Evolutionary conservation across 2,797 vertebrate genomes (phyloP), one percentile per base, ranked within the genome.

Genomic region (Amazona finschi): DNA sequence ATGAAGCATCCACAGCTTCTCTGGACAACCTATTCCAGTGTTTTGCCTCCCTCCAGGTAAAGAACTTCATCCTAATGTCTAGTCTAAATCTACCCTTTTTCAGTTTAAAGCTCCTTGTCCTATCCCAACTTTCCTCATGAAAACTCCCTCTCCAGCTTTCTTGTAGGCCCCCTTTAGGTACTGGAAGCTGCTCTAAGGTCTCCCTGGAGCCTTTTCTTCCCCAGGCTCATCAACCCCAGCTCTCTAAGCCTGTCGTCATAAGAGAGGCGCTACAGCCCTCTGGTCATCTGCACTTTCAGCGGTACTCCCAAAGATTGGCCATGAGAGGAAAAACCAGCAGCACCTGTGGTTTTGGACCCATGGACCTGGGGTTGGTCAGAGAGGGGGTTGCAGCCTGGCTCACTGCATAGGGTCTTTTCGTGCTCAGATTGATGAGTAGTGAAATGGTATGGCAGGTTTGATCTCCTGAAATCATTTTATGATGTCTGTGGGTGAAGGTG

Each of bases 281-380:
- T 58, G 55, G 22, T 36, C 55, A 58, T 58, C 64, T 58, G 65
- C 62, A 39, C 12, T 33, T 64, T 71, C 57, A 15, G 2, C 0
- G 5, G 11, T 47, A 61, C 36, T 82, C 27, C 62, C 38, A 27
- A n/a, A 78, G n/a, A 30, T 43, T 8, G 2, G 18, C 50, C 1
- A 1, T 2, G 0, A 11, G 41, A 65, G 67, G 20, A 82, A 31
- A 41, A 9, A 50, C 12, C 49, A 38, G 75, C 33, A 57, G 22
- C 7, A 1, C 31, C 25, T 0, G 0, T 6, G 5, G 19, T 58
- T 65, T 55, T 27, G 47, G 39, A 57, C 12, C 28, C 22, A 14
- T 3, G 38, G 38, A 33, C 21, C 19, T 0, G 0, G 38, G 11
- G 15, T 8, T 87, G 75, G 41, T 46, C 71, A 79, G 41, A 43